These are phyloP conservation scores for Silurus aristotelis DNA, from an alignment of 2,797 vertebrate genomes.

Conservation along the genomic window DNA sequence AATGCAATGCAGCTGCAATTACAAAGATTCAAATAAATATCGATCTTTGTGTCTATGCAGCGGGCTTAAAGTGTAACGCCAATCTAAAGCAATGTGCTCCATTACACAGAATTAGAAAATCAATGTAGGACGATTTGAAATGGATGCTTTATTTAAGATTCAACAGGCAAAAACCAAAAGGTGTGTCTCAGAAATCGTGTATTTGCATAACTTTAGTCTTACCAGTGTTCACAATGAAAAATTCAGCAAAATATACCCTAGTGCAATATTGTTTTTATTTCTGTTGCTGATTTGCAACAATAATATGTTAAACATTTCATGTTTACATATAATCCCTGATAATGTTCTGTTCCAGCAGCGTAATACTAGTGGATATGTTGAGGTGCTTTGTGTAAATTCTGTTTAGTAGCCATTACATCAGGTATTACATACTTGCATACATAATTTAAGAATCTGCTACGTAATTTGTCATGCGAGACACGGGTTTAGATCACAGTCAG, in stretches of 20 bases:
- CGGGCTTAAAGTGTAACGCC: not conserved
- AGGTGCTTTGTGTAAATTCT: not conserved
- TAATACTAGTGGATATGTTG: not conserved
- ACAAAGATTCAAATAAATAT: constrained; percentile 2
- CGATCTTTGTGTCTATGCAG: not conserved
- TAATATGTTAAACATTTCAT: no score
- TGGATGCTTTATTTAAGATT: not conserved
- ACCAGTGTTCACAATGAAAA: not conserved
- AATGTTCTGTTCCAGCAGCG: not conserved
- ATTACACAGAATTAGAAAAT: not conserved
- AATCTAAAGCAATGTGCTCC: not conserved
- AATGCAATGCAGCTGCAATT: constrained; percentile 7
- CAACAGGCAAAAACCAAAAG: not conserved
- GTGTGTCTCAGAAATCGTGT: not conserved
- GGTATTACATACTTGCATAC: not conserved
- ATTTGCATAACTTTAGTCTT: not conserved
- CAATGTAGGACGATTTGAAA: not conserved
- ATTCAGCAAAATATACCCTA: not conserved
- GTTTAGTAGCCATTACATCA: not conserved
- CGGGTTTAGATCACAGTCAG: not conserved
- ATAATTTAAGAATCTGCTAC: not conserved
- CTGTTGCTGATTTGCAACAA: no score
- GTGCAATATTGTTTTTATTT: not conserved
- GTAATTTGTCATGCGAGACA: not conserved
- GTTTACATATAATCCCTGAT: not conserved